Evolutionary conservation across 1,140 invertebrate species (phyloP), one percentile per base, ranked within the genome.

Genomic region (Cydia fagiglandana): DNA sequence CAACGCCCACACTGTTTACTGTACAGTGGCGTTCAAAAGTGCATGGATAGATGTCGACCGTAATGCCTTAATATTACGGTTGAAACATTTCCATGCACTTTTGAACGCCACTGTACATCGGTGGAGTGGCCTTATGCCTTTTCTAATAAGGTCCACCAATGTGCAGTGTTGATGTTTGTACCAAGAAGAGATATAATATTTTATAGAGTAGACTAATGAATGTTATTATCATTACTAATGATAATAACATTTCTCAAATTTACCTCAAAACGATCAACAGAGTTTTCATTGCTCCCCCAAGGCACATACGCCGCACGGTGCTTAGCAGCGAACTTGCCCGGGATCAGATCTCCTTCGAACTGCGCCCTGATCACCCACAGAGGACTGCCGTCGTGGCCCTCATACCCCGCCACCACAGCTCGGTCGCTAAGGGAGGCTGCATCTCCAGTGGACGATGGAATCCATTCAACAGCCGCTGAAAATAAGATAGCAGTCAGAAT

Each of bases 371-470:
- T 91, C 1, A 89, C 85, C 91, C 91, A 92, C 0, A 92, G 81
- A 0, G 91, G 90, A 56, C 89, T 93, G 1, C 84, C 79, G 38
- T 93, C 91, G 28, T 88, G 73, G 0, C 86, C 88, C 50, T 92
- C 90, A 24, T 89, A 90, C 0, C 91, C 91, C 10, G 78, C 91
- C 2, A 93, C 86, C 0, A 93, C 83, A 2, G 90, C 91, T 34
- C 82, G 75, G 70, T 90, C 77, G 7, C 76, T 80, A 0, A 90
- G 75, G 7, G 45, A 20, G 0, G 73, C 56, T 0, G 89, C 91
- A 30, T 83, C 77, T 34, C 47, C 73, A 0, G 81, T 75, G 2
- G 81, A 86, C 0, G 83, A 78, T 2, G 88, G 84, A 38, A 90
- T 79, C 91, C 91, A 92, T 79, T 91, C 86, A 15, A 92, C 75